These are phyloP conservation scores for Goniozus legneri DNA, from an alignment of 1,140 invertebrate genomes.

Conservation along the genomic window DNA sequence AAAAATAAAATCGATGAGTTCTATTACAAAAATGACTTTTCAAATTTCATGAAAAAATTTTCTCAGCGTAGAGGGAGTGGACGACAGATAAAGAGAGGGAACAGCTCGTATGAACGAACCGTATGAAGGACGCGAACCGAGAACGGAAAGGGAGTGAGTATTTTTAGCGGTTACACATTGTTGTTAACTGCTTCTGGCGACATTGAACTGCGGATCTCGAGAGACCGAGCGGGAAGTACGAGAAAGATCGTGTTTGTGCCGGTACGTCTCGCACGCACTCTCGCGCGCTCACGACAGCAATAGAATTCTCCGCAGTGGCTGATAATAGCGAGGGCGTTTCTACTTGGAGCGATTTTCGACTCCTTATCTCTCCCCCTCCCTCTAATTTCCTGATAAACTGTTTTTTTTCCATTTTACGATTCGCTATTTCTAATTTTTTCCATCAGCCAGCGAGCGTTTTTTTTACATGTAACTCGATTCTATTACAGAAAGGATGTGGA, in stretches of 20 bases:
- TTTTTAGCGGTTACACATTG: slow-evolving; percentile 54
- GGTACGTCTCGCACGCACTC: too few relatives aligned
- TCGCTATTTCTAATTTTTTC: slow-evolving; percentile 2
- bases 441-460: not conserved
- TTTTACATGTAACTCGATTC: too few relatives aligned
- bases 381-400: not conserved
- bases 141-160: slow-evolving; percentile 39
- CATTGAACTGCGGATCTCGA: slow-evolving; percentile 36
- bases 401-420: slow-evolving; percentile 17
- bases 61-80: slow-evolving; percentile 4
- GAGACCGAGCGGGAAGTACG: too few relatives aligned
- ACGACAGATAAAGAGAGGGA: slow-evolving; percentile 5
- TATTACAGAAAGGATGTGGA: too few relatives aligned
- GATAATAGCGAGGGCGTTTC: not conserved
- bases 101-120: too few relatives aligned
- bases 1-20: too few relatives aligned
- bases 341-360: not conserved
- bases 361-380: not conserved
- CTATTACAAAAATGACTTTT: too few relatives aligned
- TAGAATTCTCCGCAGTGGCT: too few relatives aligned
- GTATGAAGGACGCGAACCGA: slow-evolving; percentile 6
- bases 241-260: too few relatives aligned
- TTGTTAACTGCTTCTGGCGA: slow-evolving; percentile 44
- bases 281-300: too few relatives aligned
- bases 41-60: too few relatives aligned